Evolutionary conservation across 2,888 invertebrate species (phyloP).

Genomic region (Rhamnusium bicolor): DNA sequence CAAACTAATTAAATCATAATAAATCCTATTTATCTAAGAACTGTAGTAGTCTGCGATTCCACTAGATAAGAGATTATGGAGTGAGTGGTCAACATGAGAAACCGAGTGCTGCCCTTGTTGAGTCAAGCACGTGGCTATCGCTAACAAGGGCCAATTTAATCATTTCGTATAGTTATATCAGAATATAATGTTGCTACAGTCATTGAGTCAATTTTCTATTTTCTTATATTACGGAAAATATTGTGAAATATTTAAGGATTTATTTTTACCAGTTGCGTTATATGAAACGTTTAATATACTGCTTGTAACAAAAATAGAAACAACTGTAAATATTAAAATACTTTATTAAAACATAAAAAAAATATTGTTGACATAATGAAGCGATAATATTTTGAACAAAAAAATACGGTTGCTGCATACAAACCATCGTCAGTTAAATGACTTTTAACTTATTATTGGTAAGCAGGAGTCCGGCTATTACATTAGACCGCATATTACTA

Average conservation of each 20-base stretch:
- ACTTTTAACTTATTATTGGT: no score
- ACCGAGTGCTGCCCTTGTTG: slow-evolving; percentile 31
- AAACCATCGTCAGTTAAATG: no score
- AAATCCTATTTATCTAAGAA: slow-evolving; percentile 34
- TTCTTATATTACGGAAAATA: neutral
- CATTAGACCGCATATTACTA: no score
- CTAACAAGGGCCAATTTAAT: slow-evolving; percentile 44
- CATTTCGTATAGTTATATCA: slow-evolving; percentile 14
- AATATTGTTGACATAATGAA: no score
- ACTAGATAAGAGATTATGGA: slow-evolving; percentile 21
- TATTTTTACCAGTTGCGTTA: slow-evolving; percentile 13
- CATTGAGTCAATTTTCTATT: slow-evolving; percentile 10
- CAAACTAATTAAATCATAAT: slow-evolving; percentile 38
- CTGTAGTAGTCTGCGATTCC: slow-evolving; percentile 32
- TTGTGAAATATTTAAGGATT: slow-evolving; percentile 5
- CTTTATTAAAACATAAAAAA: no score
- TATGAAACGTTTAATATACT: no score
- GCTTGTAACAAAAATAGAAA: no score
- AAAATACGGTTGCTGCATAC: no score
- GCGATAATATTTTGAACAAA: no score
- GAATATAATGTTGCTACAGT: slow-evolving; percentile 35
- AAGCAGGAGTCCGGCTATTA: no score
- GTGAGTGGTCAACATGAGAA: slow-evolving; percentile 33
- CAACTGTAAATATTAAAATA: no score
- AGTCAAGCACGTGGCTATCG: slow-evolving; percentile 34